These are phyloP conservation scores for Nomada hirtipes DNA, from an alignment of 2,888 invertebrate genomes.

Conservation along the genomic window DNA sequence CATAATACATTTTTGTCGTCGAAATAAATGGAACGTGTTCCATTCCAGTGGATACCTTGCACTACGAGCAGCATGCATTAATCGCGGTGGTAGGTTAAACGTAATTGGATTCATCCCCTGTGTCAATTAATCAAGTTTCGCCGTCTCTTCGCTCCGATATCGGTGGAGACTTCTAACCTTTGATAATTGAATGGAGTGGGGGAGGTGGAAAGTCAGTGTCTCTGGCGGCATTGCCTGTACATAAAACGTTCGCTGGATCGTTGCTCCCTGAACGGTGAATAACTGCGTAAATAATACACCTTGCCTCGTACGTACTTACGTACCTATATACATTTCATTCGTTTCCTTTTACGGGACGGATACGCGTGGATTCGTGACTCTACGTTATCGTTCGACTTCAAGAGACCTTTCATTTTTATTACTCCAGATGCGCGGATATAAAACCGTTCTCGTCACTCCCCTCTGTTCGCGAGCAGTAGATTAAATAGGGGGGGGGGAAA, in stretches of 20 bases:
- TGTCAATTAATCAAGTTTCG: conserved; percentile 33
- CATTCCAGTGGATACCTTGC: not conserved
- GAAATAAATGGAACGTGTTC: not conserved
- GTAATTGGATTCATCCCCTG: conserved; percentile 16
- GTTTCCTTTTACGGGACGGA: conserved; percentile 48
- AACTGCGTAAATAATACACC: conserved; percentile 58
- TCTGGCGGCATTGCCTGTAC: conserved; percentile 28
- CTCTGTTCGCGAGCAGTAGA: not conserved
- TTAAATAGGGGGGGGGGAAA: no score
- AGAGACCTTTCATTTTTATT: conserved; percentile 34
- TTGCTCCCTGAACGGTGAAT: conserved; percentile 50
- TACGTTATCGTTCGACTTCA: conserved; percentile 28
- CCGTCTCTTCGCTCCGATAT: conserved; percentile 10
- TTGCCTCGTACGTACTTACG: conserved; percentile 17
- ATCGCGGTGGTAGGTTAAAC: not conserved
- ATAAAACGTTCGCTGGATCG: conserved; percentile 44
- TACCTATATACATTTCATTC: conserved; percentile 33
- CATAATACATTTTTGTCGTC: not conserved
- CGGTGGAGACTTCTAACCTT: conserved; percentile 48
- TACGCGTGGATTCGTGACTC: conserved; percentile 30
- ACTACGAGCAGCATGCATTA: not conserved
- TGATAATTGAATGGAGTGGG: conserved; percentile 45
- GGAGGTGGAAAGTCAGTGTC: conserved; percentile 44
- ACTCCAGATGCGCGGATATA: not conserved
- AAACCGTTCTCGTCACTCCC: not conserved